Evolutionary conservation across 2,797 vertebrate species (phyloP).

Genomic region (Gymnoscopelus braueri): DNA sequence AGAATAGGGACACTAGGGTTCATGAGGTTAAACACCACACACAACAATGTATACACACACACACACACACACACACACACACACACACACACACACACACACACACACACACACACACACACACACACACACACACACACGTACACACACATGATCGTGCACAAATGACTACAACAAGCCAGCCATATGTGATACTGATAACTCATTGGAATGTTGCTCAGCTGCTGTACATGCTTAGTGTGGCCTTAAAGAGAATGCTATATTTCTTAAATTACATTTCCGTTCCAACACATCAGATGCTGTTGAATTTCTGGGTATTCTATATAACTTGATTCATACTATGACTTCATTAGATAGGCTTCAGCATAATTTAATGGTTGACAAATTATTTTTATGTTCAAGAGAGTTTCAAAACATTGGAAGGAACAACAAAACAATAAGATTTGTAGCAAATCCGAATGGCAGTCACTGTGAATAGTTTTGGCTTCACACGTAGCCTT

Average conservation of each 20-base stretch:
- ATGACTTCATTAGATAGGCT: neutral
- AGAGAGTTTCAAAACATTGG: neutral
- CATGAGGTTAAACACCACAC: too few species aligned
- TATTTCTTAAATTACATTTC: neutral
- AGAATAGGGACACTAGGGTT: too few species aligned
- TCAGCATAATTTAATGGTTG: neutral
- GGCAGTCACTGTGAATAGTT: neutral
- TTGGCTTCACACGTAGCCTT: neutral
- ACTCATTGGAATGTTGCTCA: neutral
- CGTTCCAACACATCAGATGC: neutral
- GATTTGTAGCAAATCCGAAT: neutral
- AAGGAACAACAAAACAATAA: neutral
- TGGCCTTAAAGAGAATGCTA: neutral
- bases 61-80: neutral
- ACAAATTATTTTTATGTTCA: neutral
- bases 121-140: neutral
- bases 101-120: neutral
- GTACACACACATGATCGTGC: neutral
- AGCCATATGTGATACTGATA: neutral
- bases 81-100: neutral
- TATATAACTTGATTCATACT: neutral
- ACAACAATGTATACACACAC: too few species aligned
- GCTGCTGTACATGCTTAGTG: neutral
- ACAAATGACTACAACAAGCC: neutral
- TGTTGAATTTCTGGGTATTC: neutral